Percentiles rank a stretch among this genome's conserved stretches.
Conservation (phyloP, 2,113 vertebrate genomes). For the Centropus bengalensis region DNA sequence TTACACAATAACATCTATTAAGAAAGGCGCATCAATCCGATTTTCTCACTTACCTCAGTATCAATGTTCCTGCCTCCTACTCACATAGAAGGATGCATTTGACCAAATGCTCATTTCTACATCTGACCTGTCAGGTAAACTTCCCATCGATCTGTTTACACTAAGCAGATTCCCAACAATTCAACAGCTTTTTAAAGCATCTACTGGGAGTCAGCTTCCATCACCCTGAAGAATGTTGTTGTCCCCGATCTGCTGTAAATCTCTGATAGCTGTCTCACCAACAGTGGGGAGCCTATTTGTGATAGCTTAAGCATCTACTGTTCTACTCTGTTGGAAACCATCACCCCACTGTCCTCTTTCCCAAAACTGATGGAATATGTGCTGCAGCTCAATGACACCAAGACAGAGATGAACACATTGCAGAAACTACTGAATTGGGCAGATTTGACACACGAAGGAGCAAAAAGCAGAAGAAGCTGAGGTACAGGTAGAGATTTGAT, state of each 20-base stretch:
- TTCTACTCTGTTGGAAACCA: background rate
- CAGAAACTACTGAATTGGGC: background rate
- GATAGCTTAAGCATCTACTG: slow-evolving; percentile 14
- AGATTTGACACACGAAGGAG: background rate
- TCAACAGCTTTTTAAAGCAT: background rate
- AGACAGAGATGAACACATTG: background rate
- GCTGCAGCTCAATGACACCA: background rate
- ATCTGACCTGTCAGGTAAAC: background rate
- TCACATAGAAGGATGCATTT: background rate
- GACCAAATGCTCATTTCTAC: background rate
- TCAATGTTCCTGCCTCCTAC: background rate
- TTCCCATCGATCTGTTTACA: background rate
- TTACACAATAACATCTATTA: background rate
- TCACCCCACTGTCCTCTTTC: background rate
- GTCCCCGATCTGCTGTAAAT: background rate
- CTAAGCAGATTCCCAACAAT: background rate
- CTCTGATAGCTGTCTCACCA: background rate
- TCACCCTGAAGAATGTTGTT: background rate
- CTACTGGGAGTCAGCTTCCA: background rate
- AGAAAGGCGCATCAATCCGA: background rate
- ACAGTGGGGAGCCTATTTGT: background rate
- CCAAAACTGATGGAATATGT: background rate
- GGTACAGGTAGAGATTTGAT: background rate
- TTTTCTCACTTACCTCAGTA: background rate
- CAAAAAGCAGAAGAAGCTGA: background rate